Base-by-base conservation (phyloP, 2,113 vertebrate species). In the Rhinichthys klamathensis region DNA sequence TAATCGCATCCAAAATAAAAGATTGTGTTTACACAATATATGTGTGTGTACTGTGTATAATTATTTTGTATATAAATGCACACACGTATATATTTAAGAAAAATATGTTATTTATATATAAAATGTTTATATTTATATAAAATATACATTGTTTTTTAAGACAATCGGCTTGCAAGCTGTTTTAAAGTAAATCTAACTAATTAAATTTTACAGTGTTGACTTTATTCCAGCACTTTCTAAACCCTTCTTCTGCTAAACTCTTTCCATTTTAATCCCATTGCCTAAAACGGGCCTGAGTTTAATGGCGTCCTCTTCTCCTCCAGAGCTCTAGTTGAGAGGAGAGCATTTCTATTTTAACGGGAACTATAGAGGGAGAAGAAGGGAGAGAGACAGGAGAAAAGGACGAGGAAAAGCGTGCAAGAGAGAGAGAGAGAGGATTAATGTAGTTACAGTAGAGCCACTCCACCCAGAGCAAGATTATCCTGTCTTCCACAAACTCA, bases 241-340 rank as follows among this genome's bases (percentile, higher is more conserved):
- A 83, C 23, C 82, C 38, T 41, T 8, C 7, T 8, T 65, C 87
- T 87, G 91, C 49, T 91, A 85, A 91, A 92, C 89, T 91, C 82
- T 88, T 86, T 73, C 78, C 84, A 74, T 85, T 83, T 84, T 92
- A 92, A 92, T 92, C 90, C 89, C 65, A 72, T 90, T 90, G 86
- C 85, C 84, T 86, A 76, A 92, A 92, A 90, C 82, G 84, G 88
- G 88, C 87, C 80, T 72, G 83, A 60, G 84, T 91, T 87, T 92
- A 74, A 27, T 83, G 84, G 80, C 73, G 23, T 51, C 49, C 84
- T 10, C 35, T 38, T 6, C 44, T 69, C 75, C 61, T 12, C 79
- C 65, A 82, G 77, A 89, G n/a, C 18, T 44, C 56, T 49, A 63
- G 63, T 88, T 86, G 84, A 86, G 49, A 49, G 85, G 27, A 46